Percentiles rank a stretch among this genome's conserved stretches.
Evolutionary conservation across 2,888 invertebrate genomes (phyloP).

Genomic region (Nomada goodeniana): DNA sequence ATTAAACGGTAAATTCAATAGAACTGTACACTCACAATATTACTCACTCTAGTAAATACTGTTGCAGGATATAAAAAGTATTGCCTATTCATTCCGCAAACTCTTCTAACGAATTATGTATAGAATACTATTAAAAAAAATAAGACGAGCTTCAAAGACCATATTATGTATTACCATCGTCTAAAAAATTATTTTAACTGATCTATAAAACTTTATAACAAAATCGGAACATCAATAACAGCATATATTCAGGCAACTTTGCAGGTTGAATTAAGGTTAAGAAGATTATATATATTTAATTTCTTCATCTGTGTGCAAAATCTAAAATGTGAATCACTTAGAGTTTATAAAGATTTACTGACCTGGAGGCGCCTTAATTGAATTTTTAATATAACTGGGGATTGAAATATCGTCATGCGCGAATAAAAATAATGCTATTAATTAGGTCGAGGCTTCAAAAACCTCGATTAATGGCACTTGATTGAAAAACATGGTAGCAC

Average conservation of each 20-base stretch:
- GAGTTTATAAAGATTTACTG: background rate
- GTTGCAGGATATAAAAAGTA: background rate
- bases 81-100: background rate
- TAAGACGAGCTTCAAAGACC: background rate
- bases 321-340: no score
- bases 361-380: background rate
- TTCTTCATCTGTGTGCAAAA: no score
- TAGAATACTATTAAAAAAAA: background rate
- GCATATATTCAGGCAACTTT: no score
- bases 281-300: no score
- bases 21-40: background rate
- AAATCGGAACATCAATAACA: no score
- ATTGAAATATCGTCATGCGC: slow-evolving; percentile 10
- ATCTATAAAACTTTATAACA: no score
- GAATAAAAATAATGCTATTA: slow-evolving; percentile 35
- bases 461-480: slow-evolving; percentile 67
- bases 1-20: background rate
- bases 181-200: no score
- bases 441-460: slow-evolving; percentile 61
- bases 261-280: no score
- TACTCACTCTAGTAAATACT: background rate
- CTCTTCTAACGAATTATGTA: background rate
- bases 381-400: background rate
- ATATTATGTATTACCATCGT: background rate
- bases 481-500: slow-evolving; percentile 65